Percentiles rank a stretch among this genome's conserved stretches.
phyloP scores from a whole-genome alignment of 2,797 vertebrate genomes.

The Galago senegalensis region DNA sequence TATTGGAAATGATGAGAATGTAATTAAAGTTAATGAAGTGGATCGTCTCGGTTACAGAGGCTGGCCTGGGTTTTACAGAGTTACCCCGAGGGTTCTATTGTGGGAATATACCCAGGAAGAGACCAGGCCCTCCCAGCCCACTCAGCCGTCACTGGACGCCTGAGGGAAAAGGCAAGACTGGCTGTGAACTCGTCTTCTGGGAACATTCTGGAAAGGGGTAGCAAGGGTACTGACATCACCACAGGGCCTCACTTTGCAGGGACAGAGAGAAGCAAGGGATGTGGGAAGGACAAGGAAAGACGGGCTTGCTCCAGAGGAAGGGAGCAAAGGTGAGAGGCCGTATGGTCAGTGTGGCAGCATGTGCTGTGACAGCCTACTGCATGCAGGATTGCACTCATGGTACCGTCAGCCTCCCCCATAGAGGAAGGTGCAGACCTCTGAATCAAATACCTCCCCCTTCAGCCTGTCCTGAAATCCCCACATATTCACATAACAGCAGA shows the following conservation, averaged over 20 bases:
- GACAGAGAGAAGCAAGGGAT: not conserved
- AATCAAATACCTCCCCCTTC: not conserved
- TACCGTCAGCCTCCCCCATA: not conserved
- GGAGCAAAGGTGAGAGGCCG: not conserved
- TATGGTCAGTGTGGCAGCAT: rapidly evolving
- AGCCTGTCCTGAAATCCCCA: not conserved
- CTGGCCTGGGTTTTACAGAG: not conserved
- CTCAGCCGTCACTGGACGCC: not conserved
- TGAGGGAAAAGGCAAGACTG: not conserved
- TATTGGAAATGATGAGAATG: slow-evolving; percentile 42
- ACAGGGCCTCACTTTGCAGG: not conserved
- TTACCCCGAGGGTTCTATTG: not conserved
- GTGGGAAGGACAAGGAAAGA: not conserved
- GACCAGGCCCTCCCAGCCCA: not conserved
- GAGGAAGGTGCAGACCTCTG: not conserved
- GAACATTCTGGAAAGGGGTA: not conserved
- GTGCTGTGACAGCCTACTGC: not conserved
- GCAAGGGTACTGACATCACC: not conserved
- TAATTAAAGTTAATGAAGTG: slow-evolving; percentile 72
- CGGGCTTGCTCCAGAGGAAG: too few species aligned
- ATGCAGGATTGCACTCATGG: not conserved
- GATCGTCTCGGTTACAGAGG: not conserved
- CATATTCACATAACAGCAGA: not conserved
- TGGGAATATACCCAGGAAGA: slow-evolving; percentile 62
- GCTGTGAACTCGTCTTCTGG: not conserved